Conservation (phyloP, 1,140 invertebrate species). For the Reticulitermes speratus region DNA sequence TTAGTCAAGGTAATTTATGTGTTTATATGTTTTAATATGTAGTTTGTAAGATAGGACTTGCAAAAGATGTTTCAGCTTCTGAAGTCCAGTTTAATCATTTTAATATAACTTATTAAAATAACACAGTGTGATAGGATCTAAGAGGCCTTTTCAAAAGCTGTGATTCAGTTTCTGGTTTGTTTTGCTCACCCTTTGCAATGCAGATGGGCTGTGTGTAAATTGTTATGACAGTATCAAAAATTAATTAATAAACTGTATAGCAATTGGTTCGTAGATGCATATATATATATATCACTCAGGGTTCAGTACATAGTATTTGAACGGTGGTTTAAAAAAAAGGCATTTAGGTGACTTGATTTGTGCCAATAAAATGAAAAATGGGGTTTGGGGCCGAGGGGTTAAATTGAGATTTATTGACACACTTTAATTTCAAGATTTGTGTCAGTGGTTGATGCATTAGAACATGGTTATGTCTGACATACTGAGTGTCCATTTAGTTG, state of each 20-base stretch:
- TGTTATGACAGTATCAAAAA: neutral
- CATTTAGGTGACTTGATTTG: neutral
- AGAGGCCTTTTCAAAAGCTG: neutral
- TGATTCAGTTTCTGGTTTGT: neutral
- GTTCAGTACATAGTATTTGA: neutral
- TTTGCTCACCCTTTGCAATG: neutral
- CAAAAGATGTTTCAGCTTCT: neutral
- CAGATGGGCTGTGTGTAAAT: neutral
- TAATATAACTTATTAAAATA: neutral
- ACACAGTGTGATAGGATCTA: neutral
- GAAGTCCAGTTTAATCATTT: neutral
- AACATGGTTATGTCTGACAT: no score
- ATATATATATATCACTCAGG: constrained; percentile 18
- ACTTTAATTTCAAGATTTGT: no score
- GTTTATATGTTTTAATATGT: neutral
- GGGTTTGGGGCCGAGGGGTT: neutral
- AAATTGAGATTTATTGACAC: no score
- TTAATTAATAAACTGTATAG: neutral
- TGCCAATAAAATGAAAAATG: neutral
- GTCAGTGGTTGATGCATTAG: no score
- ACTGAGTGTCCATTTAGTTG: no score
- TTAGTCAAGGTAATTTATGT: constrained; percentile 12
- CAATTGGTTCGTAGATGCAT: neutral
- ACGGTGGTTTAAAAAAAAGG: neutral
- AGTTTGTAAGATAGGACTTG: neutral